These are phyloP conservation scores for Streptopelia turtur DNA, from an alignment of 2,797 vertebrate species.

Conservation along the genomic window DNA sequence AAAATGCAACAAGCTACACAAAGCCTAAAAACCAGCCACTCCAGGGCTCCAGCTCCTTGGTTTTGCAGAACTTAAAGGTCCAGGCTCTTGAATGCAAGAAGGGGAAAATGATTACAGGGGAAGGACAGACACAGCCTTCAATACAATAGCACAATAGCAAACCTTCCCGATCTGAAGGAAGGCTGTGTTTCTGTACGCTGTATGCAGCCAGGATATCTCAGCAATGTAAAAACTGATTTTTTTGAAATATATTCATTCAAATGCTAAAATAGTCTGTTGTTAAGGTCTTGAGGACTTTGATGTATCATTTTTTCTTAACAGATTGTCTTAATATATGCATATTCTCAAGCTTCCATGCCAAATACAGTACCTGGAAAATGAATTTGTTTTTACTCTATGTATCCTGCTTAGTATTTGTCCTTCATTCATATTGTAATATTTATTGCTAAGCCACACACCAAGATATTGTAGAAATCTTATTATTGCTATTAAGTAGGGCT, in stretches of 20 bases:
- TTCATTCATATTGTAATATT: not conserved
- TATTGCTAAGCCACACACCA: not conserved
- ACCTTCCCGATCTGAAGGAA: not conserved
- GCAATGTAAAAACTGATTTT: not conserved
- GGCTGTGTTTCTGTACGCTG: not conserved
- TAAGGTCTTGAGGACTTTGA: not conserved
- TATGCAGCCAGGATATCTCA: not conserved
- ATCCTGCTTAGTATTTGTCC: not conserved
- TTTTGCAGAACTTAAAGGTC: not conserved
- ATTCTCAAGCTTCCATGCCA: not conserved
- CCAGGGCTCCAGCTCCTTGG: not conserved
- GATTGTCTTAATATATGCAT: not conserved
- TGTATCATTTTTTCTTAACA: not conserved
- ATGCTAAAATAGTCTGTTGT: not conserved
- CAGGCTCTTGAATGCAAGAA: not conserved
- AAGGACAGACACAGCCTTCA: not conserved
- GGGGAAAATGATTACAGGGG: not conserved
- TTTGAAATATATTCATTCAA: not conserved
- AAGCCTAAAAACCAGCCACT: not conserved
- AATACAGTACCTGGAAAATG: not conserved
- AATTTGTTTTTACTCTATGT: not conserved
- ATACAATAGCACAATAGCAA: not conserved
- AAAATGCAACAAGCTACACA: not conserved
- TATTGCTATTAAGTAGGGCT: not conserved
- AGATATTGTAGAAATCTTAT: constrained; percentile 12